These are phyloP conservation scores for Drosophila kepulauana DNA, from an alignment of 1,140 invertebrate genomes.

Conservation along the genomic window DNA sequence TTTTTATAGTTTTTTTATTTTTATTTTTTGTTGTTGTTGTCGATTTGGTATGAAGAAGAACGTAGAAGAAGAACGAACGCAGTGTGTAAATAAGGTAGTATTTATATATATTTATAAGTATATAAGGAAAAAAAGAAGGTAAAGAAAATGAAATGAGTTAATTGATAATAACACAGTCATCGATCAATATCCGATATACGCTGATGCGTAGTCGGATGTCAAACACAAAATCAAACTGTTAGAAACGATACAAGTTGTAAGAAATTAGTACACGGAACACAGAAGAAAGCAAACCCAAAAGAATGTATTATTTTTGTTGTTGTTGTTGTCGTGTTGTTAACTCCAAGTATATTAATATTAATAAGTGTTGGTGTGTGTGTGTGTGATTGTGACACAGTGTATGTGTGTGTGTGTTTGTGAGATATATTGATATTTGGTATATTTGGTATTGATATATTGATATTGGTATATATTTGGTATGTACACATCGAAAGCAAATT, in stretches of 20 bases:
- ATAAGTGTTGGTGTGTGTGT: constrained; percentile 30
- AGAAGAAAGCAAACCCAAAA: constrained; percentile 62
- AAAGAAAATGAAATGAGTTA: constrained; percentile 62
- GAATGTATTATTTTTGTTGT: constrained; percentile 25
- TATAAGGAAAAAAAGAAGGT: constrained; percentile 52
- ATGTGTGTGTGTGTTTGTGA: constrained; percentile 14
- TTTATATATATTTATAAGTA: constrained; percentile 46
- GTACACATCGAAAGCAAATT: constrained; percentile 75
- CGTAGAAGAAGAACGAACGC: constrained; percentile 81
- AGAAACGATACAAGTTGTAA: constrained; percentile 50
- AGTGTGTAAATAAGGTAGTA: constrained; percentile 80
- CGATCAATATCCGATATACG: background rate
- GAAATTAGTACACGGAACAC: constrained; percentile 49
- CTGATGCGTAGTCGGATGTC: constrained; percentile 42
- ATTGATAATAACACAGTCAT: constrained; percentile 50
- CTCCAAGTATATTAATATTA: constrained; percentile 32
- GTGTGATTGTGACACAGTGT: constrained; percentile 16
- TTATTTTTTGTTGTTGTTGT: constrained; percentile 48
- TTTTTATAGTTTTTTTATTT: constrained; percentile 31
- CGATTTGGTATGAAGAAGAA: constrained; percentile 79
- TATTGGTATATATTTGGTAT: constrained; percentile 54
- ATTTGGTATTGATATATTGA: constrained; percentile 38
- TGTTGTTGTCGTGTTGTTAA: constrained; percentile 7
- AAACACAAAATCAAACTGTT: constrained; percentile 54
- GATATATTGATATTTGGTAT: constrained; percentile 20